Percentiles rank a stretch among this genome's conserved stretches.
These are phyloP conservation scores for Pitta sordida DNA, from an alignment of 2,113 vertebrate species.

Conservation along the genomic window DNA sequence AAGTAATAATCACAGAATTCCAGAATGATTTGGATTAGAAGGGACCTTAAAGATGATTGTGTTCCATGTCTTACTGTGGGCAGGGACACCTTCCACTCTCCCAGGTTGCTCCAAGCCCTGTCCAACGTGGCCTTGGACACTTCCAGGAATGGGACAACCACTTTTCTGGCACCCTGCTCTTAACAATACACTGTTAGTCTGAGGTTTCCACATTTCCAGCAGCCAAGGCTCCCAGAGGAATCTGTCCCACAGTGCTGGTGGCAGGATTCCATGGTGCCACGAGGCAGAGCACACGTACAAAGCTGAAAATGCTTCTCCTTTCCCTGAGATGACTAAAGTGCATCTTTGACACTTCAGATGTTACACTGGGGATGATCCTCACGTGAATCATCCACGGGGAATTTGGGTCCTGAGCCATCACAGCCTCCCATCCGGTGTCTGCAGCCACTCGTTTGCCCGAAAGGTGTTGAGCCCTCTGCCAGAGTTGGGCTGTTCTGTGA, in stretches of 20 bases:
- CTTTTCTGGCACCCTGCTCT: not conserved
- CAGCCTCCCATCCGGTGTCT: not conserved
- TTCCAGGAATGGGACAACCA: not conserved
- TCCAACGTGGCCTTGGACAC: not conserved
- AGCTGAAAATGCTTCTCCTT: not conserved
- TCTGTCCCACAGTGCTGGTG: fast-evolving
- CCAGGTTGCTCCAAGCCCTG: fast-evolving
- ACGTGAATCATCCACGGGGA: too few species aligned
- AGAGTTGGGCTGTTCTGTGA: not conserved
- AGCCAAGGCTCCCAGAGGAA: fast-evolving
- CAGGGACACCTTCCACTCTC: not conserved
- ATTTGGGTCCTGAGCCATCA: not conserved
- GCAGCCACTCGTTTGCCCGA: fast-evolving
- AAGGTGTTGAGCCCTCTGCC: not conserved
- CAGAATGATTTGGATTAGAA: not conserved
- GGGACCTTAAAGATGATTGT: not conserved
- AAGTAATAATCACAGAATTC: not conserved
- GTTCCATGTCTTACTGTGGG: not conserved
- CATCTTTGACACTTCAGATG: not conserved
- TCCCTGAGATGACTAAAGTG: not conserved
- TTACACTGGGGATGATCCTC: not conserved
- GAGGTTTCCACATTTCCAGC: not conserved
- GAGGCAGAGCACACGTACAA: fast-evolving
- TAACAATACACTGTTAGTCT: not conserved
- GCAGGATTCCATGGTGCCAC: not conserved